A percentile compares a stretch with the other conserved stretches of the same genome.
Evolutionary conservation across 2,797 vertebrate species (phyloP).

Genomic region (Lagocephalus sceleratus): DNA sequence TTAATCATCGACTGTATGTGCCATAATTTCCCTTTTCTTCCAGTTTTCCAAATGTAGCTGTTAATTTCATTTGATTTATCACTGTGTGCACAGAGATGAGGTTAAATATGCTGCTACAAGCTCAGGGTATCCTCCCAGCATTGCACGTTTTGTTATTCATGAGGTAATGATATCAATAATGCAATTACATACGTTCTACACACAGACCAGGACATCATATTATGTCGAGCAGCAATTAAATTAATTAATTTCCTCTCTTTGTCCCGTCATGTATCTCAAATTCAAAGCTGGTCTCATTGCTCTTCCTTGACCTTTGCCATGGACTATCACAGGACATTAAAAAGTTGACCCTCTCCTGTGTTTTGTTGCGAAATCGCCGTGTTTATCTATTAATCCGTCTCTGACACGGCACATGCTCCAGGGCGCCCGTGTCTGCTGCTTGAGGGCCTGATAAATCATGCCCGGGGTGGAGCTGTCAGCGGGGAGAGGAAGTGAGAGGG

Average conservation of each 20-base stretch:
- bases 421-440: constrained; percentile 49
- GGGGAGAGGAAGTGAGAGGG: constrained; percentile 52
- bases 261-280: constrained; percentile 18
- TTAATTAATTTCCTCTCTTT: constrained; percentile 3
- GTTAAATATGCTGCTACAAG: constrained; percentile 58
- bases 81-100: constrained; percentile 54
- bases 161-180: constrained; percentile 37
- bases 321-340: constrained; percentile 27
- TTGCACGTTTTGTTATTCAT: constrained; percentile 22
- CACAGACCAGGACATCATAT: no score
- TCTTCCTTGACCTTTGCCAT: constrained; percentile 33
- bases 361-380: constrained; percentile 47
- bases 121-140: constrained; percentile 46
- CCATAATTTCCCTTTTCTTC: constrained; percentile 63
- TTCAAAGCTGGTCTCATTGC: constrained; percentile 30
- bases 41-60: constrained; percentile 66
- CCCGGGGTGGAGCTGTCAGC: constrained; percentile 53
- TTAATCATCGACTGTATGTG: constrained; percentile 44
- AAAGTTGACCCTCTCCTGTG: constrained; percentile 48
- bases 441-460: constrained; percentile 71
- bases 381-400: constrained; percentile 66
- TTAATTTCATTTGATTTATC: constrained; percentile 66
- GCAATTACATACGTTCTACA: constrained; percentile 24
- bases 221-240: no score
- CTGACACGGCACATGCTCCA: constrained; percentile 43